Evolutionary conservation across 2,113 vertebrate genomes (phyloP).

Genomic region (Manacus vitellinus): DNA sequence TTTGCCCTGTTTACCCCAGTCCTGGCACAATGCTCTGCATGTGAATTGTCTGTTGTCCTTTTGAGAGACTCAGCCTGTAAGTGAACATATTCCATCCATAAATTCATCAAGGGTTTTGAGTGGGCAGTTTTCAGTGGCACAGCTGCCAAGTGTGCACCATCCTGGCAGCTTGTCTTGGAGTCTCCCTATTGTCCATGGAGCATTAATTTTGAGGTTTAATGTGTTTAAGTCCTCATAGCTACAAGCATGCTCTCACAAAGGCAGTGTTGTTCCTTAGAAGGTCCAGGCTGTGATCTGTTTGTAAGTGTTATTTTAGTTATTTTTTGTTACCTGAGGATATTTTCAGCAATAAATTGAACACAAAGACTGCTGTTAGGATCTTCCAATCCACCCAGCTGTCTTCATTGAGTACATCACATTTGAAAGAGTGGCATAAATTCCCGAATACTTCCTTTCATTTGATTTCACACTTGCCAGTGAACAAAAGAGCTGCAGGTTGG

Average conservation of each 20-base stretch:
- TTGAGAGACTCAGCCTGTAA: neutral
- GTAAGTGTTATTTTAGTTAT: neutral
- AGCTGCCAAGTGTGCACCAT: neutral
- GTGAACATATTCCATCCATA: neutral
- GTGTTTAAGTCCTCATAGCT: neutral
- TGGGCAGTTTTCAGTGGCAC: neutral
- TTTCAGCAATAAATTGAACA: neutral
- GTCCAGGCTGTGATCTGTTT: neutral
- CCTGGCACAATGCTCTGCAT: fast-evolving
- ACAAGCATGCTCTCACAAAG: neutral
- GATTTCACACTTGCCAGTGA: neutral
- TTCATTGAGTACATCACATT: neutral
- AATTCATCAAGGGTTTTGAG: neutral
- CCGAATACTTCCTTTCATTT: neutral
- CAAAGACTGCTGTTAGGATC: neutral
- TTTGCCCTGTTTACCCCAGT: neutral
- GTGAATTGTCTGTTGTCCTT: neutral
- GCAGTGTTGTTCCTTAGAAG: neutral
- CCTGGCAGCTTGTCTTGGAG: neutral
- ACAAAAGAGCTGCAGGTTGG: neutral
- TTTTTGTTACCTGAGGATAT: neutral
- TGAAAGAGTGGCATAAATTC: neutral
- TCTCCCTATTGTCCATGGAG: neutral
- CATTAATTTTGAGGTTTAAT: neutral
- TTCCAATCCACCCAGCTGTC: neutral